These are phyloP conservation scores for Mystacornis crossleyi DNA, from an alignment of 2,113 vertebrate species.

Conservation along the genomic window DNA sequence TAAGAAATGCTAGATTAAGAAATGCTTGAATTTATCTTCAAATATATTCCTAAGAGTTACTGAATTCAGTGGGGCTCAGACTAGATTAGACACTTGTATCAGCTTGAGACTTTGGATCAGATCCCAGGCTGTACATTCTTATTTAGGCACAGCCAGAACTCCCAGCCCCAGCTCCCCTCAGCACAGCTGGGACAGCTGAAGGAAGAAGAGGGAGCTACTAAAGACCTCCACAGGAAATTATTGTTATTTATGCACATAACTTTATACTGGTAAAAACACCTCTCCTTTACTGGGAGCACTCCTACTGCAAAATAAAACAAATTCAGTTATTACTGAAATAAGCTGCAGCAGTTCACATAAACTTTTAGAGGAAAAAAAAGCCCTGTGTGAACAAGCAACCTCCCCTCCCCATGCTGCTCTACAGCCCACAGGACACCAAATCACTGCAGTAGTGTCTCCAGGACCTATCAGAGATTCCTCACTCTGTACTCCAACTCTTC, in stretches of 20 bases:
- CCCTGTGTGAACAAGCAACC: background rate
- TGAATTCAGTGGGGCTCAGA: background rate
- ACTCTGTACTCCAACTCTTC: background rate
- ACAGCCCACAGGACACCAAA: background rate
- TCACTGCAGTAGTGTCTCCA: background rate
- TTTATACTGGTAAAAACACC: background rate
- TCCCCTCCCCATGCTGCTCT: accelerated
- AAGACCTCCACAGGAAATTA: background rate
- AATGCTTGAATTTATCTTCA: background rate
- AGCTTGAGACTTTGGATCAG: background rate
- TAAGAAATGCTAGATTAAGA: background rate
- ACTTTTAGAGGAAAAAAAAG: background rate
- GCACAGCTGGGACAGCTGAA: background rate
- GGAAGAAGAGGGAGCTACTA: background rate
- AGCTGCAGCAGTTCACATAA: background rate
- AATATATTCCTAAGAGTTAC: accelerated
- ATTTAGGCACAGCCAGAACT: background rate
- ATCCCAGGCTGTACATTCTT: background rate
- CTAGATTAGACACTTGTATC: background rate
- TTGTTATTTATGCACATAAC: background rate
- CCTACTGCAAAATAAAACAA: background rate
- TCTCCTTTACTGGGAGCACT: background rate
- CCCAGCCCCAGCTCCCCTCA: background rate
- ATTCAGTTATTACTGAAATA: background rate
- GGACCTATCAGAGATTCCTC: background rate